Conservation (phyloP, 2,888 invertebrate genomes). For the Rhopalosiphum nymphaeae region DNA sequence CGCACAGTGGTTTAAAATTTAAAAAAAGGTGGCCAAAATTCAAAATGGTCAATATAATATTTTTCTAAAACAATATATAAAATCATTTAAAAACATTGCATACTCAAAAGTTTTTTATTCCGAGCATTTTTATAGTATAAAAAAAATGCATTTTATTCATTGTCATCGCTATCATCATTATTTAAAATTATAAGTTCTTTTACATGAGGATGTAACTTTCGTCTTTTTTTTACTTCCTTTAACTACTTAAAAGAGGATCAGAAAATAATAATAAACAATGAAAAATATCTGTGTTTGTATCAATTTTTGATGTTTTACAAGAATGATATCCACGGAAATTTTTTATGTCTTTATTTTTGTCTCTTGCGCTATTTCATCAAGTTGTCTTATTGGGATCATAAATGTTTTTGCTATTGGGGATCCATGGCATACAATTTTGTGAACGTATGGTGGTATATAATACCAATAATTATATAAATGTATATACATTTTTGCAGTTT, state of each 20-base stretch:
- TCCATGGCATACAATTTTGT: neutral
- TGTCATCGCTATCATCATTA: too few relatives aligned
- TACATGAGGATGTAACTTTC: neutral
- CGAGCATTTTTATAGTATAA: too few relatives aligned
- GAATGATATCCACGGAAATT: neutral
- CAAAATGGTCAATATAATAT: too few relatives aligned
- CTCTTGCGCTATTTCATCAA: neutral
- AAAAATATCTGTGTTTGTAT: neutral
- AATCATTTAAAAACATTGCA: too few relatives aligned
- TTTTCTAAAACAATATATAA: too few relatives aligned
- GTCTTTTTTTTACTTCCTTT: neutral
- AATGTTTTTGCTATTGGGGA: neutral
- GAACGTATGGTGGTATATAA: neutral
- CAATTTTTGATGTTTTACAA: neutral
- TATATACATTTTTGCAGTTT: neutral
- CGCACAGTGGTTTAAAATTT: too few relatives aligned
- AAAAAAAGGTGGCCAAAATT: too few relatives aligned
- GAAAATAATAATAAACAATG: neutral
- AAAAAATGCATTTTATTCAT: too few relatives aligned
- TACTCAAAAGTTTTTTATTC: too few relatives aligned
- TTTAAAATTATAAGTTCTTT: neutral
- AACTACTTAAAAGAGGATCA: neutral
- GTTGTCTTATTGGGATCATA: neutral
- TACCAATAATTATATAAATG: neutral
- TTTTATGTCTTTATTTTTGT: neutral